Evolutionary conservation across 2,797 vertebrate species (phyloP), one percentile per base, ranked within the genome.

Genomic region (Champsocephalus esox): DNA sequence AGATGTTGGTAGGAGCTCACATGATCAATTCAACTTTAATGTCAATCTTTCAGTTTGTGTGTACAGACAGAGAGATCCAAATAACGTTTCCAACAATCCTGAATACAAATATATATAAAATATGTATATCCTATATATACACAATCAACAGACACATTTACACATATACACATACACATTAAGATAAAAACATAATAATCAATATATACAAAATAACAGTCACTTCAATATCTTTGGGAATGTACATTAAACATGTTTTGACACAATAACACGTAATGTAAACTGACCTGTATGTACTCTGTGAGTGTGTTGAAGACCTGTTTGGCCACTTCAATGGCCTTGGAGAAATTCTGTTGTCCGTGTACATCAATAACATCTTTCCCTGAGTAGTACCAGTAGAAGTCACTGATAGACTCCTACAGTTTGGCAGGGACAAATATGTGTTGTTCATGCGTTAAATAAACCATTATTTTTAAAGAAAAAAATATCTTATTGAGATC

Each of bases 271-370:
- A 34, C 12, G 7, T 9, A 49, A 61, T 41, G 44, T 54, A 77
- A 56, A 50, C 12, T 6, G 89, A 98, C 98, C 97, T 99, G 98
- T 85, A 99, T 98, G 75, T 99, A 99, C 77, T 99, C 98, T 0
- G 98, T 99, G 21, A 99, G 96, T 0, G 97, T 98, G 90, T 99
- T 99, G 89, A 99, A 99, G 77, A 98, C 98, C 81, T 99, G 98
- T 73, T 98, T 99, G 68, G 97, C 96, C 72, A 98, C 98, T 80
- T 96, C 93, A 17, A 99, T 97, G 50, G 98, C 97, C 91, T 98
- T 99, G 43, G 97, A 98, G 94, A 99, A 98, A 91, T 97, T 97
- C 19, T 91, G 91, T 75, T 97, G 97, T 44, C 97, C 98, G 46
- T 97, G 96, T 16, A 91, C 91, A 85, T 99, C 97, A 70, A 99